Conservation (phyloP, 2,888 invertebrate genomes). For the Rhogogaster chlorosoma region DNA sequence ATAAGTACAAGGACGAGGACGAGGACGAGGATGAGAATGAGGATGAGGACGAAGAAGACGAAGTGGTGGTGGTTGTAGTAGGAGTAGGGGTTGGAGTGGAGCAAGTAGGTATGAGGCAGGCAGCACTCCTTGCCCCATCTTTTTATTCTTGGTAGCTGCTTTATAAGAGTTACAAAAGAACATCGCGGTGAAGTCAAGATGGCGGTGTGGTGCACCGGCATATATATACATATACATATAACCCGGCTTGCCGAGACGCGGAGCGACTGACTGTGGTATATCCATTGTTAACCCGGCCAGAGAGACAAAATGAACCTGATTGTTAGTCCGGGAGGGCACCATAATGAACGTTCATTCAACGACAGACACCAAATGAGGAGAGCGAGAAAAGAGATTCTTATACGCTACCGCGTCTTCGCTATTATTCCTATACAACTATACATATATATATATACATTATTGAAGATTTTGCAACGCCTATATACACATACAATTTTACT, state of each 20-base stretch:
- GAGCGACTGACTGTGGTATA: constrained; percentile 57
- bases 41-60: too few relatives aligned
- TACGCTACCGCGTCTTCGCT: neutral
- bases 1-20: constrained; percentile 52
- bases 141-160: constrained; percentile 61
- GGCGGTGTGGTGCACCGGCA: constrained; percentile 62
- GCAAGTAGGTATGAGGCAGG: too few relatives aligned
- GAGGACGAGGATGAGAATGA: too few relatives aligned
- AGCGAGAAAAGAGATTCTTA: constrained; percentile 40
- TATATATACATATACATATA: too few relatives aligned
- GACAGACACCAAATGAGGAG: constrained; percentile 74
- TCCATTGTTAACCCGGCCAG: constrained; percentile 73
- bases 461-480: neutral
- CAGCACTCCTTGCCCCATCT: constrained; percentile 26
- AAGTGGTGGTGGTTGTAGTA: neutral
- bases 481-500: neutral
- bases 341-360: constrained; percentile 76
- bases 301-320: constrained; percentile 77
- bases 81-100: constrained; percentile 50
- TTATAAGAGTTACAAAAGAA: constrained; percentile 74
- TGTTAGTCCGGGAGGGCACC: constrained; percentile 75
- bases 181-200: constrained; percentile 74
- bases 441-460: constrained; percentile 60
- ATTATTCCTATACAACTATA: neutral
- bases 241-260: neutral